Evolutionary conservation across 1,140 invertebrate genomes (phyloP).

Genomic region (Trichonephila inaurata): DNA sequence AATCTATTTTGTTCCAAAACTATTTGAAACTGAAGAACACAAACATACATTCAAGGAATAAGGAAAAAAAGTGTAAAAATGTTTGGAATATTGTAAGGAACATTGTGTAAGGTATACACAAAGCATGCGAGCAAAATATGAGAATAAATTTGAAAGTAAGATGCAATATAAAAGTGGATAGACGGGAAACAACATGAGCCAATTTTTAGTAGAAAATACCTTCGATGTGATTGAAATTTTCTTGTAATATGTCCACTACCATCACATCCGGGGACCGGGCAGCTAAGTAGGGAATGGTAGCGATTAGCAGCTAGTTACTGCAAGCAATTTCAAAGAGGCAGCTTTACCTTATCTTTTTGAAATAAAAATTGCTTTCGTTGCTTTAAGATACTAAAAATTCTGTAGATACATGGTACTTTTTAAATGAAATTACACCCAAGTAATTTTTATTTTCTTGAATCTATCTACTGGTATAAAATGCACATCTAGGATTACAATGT

Average conservation of each 20-base stretch:
- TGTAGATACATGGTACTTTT: too few species aligned
- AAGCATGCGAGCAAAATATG: constrained; percentile 74
- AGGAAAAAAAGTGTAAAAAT: constrained; percentile 38
- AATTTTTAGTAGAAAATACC: constrained; percentile 75
- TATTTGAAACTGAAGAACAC: neutral
- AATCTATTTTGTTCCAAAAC: neutral
- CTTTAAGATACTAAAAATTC: too few species aligned
- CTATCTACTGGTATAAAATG: too few species aligned
- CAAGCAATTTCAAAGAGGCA: constrained; percentile 26
- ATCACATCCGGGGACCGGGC: constrained; percentile 82
- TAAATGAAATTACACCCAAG: too few species aligned
- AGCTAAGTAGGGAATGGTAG: constrained; percentile 78
- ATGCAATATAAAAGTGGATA: constrained; percentile 67
- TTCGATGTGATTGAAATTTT: constrained; percentile 82
- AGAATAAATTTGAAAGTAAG: constrained; percentile 72
- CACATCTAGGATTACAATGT: too few species aligned
- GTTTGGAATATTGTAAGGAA: constrained; percentile 40
- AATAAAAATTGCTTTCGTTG: too few species aligned
- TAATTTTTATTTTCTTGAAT: too few species aligned
- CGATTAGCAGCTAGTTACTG: constrained; percentile 63
- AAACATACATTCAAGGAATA: constrained; percentile 15
- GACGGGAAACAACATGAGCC: constrained; percentile 71
- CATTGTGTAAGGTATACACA: constrained; percentile 42
- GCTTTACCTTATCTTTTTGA: constrained; percentile 1
- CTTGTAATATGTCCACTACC: constrained; percentile 82